A percentile compares a stretch with the other conserved stretches of the same genome.
phyloP scores from a whole-genome alignment of 2,113 vertebrate genomes.

The Grammomys dolichurus region DNA sequence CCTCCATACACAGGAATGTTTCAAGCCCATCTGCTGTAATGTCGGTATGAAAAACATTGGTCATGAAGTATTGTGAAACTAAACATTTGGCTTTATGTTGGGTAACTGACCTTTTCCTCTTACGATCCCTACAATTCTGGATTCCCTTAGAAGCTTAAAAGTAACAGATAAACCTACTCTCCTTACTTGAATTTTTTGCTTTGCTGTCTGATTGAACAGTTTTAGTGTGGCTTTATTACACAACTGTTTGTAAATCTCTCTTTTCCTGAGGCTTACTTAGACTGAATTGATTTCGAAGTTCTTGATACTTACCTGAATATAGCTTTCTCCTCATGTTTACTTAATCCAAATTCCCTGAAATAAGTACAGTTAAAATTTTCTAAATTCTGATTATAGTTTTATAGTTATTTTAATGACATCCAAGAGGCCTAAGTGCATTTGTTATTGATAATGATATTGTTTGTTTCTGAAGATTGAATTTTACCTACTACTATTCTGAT shows the following conservation, averaged over 20 bases:
- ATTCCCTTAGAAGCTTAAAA: constrained; percentile 44
- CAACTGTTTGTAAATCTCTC: constrained; percentile 5
- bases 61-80: constrained; percentile 42
- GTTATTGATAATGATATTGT: constrained; percentile 1
- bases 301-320: constrained; percentile 14
- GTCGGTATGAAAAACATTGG: constrained; percentile 79
- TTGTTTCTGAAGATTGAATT: constrained; percentile 53
- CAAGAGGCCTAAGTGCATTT: background rate
- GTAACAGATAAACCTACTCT: background rate
- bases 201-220: background rate
- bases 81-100: constrained; percentile 59
- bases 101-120: constrained; percentile 55
- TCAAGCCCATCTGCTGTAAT: constrained; percentile 42
- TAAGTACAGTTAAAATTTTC: background rate
- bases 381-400: constrained; percentile 43
- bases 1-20: constrained; percentile 32
- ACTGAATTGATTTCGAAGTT: constrained; percentile 25
- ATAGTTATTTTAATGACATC: background rate
- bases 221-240: background rate
- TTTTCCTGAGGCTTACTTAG: constrained; percentile 29
- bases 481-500: background rate
- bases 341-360: constrained; percentile 32
- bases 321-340: background rate
- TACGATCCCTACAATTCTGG: constrained; percentile 38
- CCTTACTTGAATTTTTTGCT: constrained; percentile 23